phyloP scores from a whole-genome alignment of 2,888 invertebrate genomes.

The Drosophila nigritarsus region DNA sequence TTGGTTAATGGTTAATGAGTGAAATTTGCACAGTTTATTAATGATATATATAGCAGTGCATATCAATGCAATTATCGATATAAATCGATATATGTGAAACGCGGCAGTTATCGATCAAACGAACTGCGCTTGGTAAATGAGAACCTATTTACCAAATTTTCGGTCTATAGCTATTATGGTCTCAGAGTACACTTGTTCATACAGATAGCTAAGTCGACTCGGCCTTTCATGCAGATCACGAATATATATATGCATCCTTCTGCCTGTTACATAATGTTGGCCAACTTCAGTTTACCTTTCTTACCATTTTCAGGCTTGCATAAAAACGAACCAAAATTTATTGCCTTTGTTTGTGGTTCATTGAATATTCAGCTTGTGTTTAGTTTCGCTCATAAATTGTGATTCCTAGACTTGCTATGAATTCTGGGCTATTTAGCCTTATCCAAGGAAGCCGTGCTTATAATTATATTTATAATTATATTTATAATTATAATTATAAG shows the following conservation, averaged over 20 bases:
- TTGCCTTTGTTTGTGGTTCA: background rate
- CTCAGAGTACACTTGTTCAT: background rate
- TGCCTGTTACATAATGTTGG: too few relatives aligned
- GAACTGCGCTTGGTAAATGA: background rate
- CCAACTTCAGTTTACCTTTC: background rate
- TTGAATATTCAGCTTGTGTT: background rate
- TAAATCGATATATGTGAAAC: background rate
- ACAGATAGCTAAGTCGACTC: too few relatives aligned
- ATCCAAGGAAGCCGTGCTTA: background rate
- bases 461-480: background rate
- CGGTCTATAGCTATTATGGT: background rate
- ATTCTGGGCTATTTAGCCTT: background rate
- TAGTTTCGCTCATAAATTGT: background rate
- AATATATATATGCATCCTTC: background rate
- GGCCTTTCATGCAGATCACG: background rate
- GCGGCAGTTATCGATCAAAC: background rate
- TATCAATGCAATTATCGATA: background rate
- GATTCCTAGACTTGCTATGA: background rate
- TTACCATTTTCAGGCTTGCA: background rate
- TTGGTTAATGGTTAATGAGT: background rate
- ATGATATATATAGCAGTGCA: background rate
- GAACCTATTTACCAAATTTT: background rate
- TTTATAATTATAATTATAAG: background rate
- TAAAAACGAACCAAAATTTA: background rate
- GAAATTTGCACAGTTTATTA: background rate